Evolutionary conservation across 2,888 invertebrate genomes (phyloP).

Genomic region (Synanthedon andrenaeformis): DNA sequence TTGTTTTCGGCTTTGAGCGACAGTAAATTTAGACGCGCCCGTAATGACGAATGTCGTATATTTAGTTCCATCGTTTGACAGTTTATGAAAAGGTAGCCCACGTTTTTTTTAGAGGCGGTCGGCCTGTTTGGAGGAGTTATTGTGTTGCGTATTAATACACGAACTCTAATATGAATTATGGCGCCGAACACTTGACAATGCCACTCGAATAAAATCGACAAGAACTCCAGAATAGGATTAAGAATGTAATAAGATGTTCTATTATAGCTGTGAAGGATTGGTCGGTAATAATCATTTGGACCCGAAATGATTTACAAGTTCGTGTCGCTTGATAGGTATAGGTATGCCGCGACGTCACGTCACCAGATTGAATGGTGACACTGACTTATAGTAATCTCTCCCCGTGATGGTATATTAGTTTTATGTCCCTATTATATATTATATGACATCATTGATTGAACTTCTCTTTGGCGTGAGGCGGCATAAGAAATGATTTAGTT

Average conservation of each 20-base stretch:
- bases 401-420: slow-evolving; percentile 1
- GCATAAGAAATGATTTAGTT: no score
- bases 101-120: slow-evolving; percentile 33
- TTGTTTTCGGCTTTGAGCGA: neutral
- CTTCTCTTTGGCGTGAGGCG: no score
- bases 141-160: slow-evolving; percentile 43
- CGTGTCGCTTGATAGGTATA: slow-evolving; percentile 18
- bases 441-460: no score
- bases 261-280: slow-evolving; percentile 44
- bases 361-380: slow-evolving; percentile 37
- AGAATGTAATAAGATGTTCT: slow-evolving; percentile 41
- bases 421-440: no score
- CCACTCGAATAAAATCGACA: slow-evolving; percentile 56
- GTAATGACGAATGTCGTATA: slow-evolving; percentile 58
- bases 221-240: slow-evolving; percentile 55
- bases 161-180: slow-evolving; percentile 55
- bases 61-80: slow-evolving; percentile 48
- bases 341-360: slow-evolving; percentile 19
- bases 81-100: slow-evolving; percentile 46
- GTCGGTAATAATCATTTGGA: slow-evolving; percentile 55
- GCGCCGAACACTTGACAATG: slow-evolving; percentile 47
- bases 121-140: slow-evolving; percentile 30
- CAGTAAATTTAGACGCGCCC: slow-evolving; percentile 41
- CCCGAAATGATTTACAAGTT: slow-evolving; percentile 56
- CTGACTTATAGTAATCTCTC: slow-evolving; percentile 24